A percentile compares a stretch with the other conserved stretches of the same genome.
Evolutionary conservation across 2,113 vertebrate genomes (phyloP).

Genomic region (Gopherus flavomarginatus): DNA sequence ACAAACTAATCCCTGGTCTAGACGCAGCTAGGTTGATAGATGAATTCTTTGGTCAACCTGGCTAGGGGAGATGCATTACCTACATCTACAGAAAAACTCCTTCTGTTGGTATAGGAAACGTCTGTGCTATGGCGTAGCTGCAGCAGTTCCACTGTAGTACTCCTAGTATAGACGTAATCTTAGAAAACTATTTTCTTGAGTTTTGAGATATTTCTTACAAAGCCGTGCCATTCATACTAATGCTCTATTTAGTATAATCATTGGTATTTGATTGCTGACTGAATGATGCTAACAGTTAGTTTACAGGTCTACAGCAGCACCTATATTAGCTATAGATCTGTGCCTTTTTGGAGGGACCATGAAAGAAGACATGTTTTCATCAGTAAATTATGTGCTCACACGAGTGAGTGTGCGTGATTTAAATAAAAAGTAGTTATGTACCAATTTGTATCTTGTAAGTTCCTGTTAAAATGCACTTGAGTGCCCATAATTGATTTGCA

Average conservation of each 20-base stretch:
- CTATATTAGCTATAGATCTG: fast-evolving
- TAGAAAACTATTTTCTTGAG: neutral
- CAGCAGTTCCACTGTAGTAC: neutral
- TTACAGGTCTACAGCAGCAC: neutral
- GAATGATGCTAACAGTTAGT: neutral
- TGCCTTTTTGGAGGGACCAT: neutral
- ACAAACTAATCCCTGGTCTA: neutral
- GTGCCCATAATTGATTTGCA: neutral
- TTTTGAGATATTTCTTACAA: neutral
- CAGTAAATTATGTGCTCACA: neutral
- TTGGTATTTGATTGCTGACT: neutral
- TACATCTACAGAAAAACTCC: neutral
- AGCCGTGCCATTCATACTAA: neutral
- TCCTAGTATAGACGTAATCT: neutral
- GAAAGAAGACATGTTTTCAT: fast-evolving
- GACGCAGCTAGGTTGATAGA: neutral
- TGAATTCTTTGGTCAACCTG: neutral
- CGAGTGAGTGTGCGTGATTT: neutral
- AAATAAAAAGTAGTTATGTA: neutral
- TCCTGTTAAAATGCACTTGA: neutral
- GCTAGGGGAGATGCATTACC: neutral
- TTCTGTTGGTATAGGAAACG: neutral
- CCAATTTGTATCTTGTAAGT: fast-evolving
- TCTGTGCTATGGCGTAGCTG: neutral
- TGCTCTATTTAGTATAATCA: neutral